A percentile compares a stretch with the other conserved stretches of the same genome.
Evolutionary conservation across 1,140 invertebrate species (phyloP).

Genomic region (Manduca sexta): DNA sequence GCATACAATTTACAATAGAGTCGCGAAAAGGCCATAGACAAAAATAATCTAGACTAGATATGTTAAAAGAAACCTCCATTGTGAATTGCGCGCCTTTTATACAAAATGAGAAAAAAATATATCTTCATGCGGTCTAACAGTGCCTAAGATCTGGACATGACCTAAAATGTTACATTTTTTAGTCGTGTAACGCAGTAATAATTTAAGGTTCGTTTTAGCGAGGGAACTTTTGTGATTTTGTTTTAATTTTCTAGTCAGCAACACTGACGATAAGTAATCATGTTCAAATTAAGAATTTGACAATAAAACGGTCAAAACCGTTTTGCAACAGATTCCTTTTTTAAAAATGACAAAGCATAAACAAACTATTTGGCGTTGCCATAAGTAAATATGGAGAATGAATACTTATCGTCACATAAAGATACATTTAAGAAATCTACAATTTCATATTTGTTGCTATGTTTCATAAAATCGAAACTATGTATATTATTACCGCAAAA

Average conservation of each 20-base stretch:
- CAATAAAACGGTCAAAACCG: too few species aligned
- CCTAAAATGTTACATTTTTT: background rate
- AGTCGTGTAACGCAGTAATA: background rate
- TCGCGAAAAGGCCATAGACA: too few species aligned
- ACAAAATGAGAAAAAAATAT: background rate
- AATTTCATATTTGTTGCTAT: conserved; percentile 22
- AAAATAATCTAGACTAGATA: too few species aligned
- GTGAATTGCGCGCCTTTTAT: background rate
- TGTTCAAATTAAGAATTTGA: background rate
- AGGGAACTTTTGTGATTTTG: conserved; percentile 9
- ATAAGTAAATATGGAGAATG: conserved; percentile 2
- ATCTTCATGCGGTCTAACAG: conserved; percentile 16
- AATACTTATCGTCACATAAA: background rate
- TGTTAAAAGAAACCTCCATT: background rate
- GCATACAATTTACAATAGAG: too few species aligned
- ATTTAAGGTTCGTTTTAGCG: background rate
- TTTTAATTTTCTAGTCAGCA: conserved; percentile 16
- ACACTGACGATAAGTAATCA: conserved; percentile 3
- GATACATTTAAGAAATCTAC: conserved; percentile 10
- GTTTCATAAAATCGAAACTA: conserved; percentile 14
- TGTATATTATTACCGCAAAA: conserved; percentile 16
- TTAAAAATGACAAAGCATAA: background rate
- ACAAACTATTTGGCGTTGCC: background rate
- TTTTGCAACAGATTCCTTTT: too few species aligned
- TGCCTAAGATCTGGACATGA: conserved; percentile 11